Evolutionary conservation across 2,888 invertebrate species (phyloP).

Genomic region (Ectemnius cavifrons): DNA sequence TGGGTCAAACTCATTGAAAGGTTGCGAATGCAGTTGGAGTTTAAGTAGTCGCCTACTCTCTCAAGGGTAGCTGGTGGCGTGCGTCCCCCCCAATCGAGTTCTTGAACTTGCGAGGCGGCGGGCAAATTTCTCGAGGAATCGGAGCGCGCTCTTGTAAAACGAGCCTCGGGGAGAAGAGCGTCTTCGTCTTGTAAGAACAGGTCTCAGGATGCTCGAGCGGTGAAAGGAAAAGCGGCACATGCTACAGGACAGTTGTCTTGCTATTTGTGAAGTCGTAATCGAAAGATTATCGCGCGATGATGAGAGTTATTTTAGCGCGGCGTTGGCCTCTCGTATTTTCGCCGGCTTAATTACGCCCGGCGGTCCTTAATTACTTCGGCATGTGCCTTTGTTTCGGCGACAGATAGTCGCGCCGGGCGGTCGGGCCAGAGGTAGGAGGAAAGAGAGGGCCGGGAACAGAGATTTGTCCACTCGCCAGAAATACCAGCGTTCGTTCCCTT

Average conservation of each 20-base stretch:
- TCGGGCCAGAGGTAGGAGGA: constrained; percentile 22
- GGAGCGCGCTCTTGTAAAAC: constrained; percentile 25
- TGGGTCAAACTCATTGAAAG: constrained; percentile 43
- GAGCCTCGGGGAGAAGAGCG: neutral
- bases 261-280: neutral
- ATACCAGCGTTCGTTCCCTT: constrained; percentile 24
- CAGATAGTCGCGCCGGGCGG: constrained; percentile 3
- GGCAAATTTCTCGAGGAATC: constrained; percentile 42
- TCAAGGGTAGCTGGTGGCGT: constrained; percentile 33
- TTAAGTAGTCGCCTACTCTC: constrained; percentile 36
- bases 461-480: too few species aligned
- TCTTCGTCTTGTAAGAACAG: too few species aligned
- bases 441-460: neutral
- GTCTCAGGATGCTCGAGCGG: too few species aligned
- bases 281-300: constrained; percentile 5
- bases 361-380: constrained; percentile 15
- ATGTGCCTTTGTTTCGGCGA: constrained; percentile 23
- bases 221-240: too few species aligned
- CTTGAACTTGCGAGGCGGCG: constrained; percentile 45
- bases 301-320: neutral
- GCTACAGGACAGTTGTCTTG: neutral
- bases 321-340: neutral
- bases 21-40: constrained; percentile 51
- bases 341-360: constrained; percentile 10
- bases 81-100: constrained; percentile 52